Percentiles rank a stretch among this genome's conserved stretches.
Conservation (phyloP, 1,140 invertebrate genomes). For the Atta colombica region DNA sequence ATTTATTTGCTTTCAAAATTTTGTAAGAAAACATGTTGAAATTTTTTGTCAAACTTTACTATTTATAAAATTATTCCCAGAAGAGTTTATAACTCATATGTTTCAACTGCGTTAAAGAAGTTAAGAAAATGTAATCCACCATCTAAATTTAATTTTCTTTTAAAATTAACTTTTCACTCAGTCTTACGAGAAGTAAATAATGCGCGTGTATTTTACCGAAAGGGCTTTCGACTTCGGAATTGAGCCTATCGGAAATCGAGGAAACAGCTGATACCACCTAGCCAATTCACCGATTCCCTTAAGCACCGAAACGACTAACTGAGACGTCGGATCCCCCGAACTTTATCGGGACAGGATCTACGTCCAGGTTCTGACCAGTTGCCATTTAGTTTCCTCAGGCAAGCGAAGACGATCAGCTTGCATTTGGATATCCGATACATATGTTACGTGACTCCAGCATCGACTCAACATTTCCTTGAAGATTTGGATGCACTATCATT, state of each 20-base stretch:
- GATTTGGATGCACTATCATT: background rate
- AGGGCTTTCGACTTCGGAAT: background rate
- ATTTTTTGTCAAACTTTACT: too few relatives aligned
- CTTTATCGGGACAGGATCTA: slow-evolving; percentile 57
- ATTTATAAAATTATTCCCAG: too few relatives aligned
- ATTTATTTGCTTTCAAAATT: too few relatives aligned
- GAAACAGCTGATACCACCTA: slow-evolving; percentile 32
- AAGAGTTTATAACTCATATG: too few relatives aligned
- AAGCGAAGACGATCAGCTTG: slow-evolving; percentile 27
- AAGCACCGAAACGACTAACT: slow-evolving; percentile 55
- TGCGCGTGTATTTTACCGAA: background rate
- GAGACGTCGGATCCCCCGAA: slow-evolving; percentile 29
- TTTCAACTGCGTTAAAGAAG: background rate
- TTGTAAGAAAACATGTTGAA: too few relatives aligned
- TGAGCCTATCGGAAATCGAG: slow-evolving; percentile 23
- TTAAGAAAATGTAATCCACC: background rate
- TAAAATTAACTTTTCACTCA: background rate
- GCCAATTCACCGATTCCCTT: slow-evolving; percentile 29
- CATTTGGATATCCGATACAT: slow-evolving; percentile 8
- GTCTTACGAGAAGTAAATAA: background rate
- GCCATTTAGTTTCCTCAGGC: slow-evolving; percentile 51
- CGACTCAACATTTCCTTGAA: background rate
- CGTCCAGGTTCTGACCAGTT: slow-evolving; percentile 44
- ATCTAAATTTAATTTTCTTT: background rate
- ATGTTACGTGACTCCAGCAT: slow-evolving; percentile 9